Evolutionary conservation across 2,113 vertebrate species (phyloP).

Genomic region (Sylvietta virens): DNA sequence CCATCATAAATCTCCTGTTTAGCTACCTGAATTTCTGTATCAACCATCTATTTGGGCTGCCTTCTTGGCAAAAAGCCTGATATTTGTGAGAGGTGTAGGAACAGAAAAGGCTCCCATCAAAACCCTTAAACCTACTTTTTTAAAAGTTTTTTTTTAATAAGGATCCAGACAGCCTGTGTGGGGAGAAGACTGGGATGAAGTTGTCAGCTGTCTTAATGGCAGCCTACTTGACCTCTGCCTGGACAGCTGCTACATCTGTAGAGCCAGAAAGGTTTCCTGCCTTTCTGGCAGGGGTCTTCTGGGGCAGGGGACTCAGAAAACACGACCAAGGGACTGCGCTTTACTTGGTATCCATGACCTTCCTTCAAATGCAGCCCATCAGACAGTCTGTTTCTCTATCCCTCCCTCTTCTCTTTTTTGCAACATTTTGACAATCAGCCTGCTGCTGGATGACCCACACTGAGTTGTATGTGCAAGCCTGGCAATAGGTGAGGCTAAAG

Average conservation of each 20-base stretch:
- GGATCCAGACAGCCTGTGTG: neutral
- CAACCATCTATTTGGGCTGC: neutral
- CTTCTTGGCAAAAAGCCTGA: neutral
- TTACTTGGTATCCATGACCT: neutral
- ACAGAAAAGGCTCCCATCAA: neutral
- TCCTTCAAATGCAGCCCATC: neutral
- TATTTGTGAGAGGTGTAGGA: neutral
- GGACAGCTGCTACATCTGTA: neutral
- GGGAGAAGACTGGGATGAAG: neutral
- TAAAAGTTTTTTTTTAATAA: neutral
- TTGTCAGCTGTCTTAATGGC: neutral
- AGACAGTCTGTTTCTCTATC: neutral
- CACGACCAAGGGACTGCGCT: fast-evolving
- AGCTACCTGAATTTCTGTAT: neutral
- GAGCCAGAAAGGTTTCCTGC: neutral
- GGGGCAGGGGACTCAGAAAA: neutral
- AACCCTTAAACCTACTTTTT: neutral
- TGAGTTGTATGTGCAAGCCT: neutral
- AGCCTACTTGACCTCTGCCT: neutral
- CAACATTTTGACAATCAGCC: neutral
- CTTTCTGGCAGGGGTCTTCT: neutral
- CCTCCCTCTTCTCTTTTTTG: neutral
- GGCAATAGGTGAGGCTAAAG: neutral
- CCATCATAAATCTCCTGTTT: neutral
- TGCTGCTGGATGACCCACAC: neutral